Evolutionary conservation across 2,888 invertebrate genomes (phyloP).

Genomic region (Diarsia dahlii): DNA sequence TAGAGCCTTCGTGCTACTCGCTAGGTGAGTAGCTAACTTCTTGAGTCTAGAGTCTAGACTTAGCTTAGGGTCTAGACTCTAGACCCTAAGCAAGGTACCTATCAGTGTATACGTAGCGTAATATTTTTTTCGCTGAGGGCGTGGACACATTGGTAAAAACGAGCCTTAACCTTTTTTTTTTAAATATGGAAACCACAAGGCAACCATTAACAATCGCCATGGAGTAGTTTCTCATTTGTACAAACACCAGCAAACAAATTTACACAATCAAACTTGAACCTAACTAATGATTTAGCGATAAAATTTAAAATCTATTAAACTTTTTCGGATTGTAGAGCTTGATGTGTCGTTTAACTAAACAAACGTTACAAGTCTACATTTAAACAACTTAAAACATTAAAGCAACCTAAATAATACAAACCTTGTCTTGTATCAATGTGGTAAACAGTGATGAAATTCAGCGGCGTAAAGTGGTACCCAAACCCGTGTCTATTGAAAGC

Average conservation of each 20-base stretch:
- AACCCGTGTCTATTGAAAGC: slow-evolving; percentile 86
- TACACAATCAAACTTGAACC: too few relatives aligned
- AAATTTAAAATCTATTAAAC: too few relatives aligned
- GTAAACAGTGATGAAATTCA: slow-evolving; percentile 91
- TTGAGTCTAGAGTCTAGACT: too few relatives aligned
- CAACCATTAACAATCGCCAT: not conserved
- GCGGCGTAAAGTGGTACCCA: slow-evolving; percentile 90
- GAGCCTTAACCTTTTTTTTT: not conserved
- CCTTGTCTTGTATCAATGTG: slow-evolving; percentile 93
- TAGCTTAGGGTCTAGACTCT: too few relatives aligned
- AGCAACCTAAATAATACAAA: slow-evolving; percentile 75
- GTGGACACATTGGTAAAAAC: not conserved
- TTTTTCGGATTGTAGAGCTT: too few relatives aligned
- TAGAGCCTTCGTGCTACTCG: not conserved
- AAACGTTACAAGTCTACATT: too few relatives aligned
- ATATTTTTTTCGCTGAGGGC: not conserved
- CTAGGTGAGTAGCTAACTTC: not conserved
- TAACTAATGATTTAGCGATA: too few relatives aligned
- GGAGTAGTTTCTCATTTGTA: not conserved
- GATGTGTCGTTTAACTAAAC: too few relatives aligned
- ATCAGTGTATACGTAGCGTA: not conserved
- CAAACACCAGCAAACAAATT: too few relatives aligned
- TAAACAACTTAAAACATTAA: too few relatives aligned
- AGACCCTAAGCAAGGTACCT: not conserved
- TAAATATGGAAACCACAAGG: not conserved